Evolutionary conservation across 2,797 vertebrate species (phyloP).

Genomic region (Platyrinchus mystaceus): DNA sequence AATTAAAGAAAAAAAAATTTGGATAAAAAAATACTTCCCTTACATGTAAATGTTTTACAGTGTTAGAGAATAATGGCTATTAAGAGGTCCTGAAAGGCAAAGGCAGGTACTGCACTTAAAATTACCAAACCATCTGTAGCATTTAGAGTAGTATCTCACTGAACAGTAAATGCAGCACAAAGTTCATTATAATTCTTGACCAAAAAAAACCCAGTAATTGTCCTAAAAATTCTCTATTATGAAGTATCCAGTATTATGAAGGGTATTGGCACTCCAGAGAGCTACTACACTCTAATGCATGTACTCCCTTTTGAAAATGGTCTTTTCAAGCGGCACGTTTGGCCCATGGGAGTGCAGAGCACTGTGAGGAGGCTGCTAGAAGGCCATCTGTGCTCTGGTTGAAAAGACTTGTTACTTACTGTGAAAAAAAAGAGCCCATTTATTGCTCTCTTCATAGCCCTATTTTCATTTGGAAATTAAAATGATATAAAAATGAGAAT

Average conservation of each 20-base stretch:
- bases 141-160: not conserved
- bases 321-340: not conserved
- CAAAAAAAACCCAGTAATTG: not conserved
- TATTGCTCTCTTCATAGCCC: slow-evolving; percentile 1
- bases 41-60: not conserved
- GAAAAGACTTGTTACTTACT: slow-evolving; percentile 15
- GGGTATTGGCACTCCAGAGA: not conserved
- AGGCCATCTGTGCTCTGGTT: slow-evolving; percentile 24
- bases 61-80: not conserved
- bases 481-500: not conserved
- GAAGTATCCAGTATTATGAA: not conserved
- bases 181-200: not conserved
- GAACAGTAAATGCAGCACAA: not conserved
- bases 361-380: not conserved
- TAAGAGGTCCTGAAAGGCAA: not conserved
- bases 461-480: not conserved
- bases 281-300: not conserved
- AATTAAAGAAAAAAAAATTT: not conserved
- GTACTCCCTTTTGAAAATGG: not conserved
- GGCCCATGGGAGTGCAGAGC: slow-evolving; percentile 8
- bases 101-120: not conserved
- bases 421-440: not conserved
- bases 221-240: not conserved
- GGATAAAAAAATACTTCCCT: not conserved
- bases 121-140: not conserved